Conservation (phyloP, 2,113 vertebrate species). For the Pterophyllum scalare region DNA sequence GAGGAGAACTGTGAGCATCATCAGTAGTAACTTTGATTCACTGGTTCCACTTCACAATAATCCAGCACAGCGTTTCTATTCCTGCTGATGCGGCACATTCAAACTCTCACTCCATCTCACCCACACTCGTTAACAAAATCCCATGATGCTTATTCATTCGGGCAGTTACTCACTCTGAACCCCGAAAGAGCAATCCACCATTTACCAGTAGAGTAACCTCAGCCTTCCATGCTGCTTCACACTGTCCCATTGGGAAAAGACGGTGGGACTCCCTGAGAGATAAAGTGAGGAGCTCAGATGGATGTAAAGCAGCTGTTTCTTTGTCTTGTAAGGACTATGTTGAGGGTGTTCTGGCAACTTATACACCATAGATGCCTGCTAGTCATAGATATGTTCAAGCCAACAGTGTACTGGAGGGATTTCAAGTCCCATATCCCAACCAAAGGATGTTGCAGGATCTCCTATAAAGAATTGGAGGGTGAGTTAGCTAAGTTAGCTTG, state of each 20-base stretch:
- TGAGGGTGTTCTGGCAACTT: fast-evolving
- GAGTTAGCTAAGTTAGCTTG: neutral
- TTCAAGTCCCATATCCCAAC: neutral
- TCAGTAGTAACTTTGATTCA: neutral
- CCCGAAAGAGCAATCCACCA: neutral
- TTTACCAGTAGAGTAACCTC: neutral
- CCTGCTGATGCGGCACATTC: neutral
- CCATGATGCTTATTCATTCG: neutral
- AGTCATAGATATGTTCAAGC: neutral
- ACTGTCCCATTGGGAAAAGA: neutral
- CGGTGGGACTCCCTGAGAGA: fast-evolving
- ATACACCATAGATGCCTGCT: neutral
- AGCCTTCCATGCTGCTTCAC: neutral
- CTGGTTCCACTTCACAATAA: neutral
- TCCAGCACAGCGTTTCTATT: neutral
- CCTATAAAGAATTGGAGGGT: neutral
- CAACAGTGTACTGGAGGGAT: neutral
- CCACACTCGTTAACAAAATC: neutral
- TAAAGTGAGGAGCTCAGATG: neutral
- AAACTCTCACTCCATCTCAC: neutral
- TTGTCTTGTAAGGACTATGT: neutral
- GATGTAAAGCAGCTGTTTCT: neutral
- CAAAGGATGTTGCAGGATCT: neutral
- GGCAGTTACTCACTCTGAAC: neutral
- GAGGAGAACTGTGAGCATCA: neutral